These are phyloP conservation scores for Seira ritae DNA, from an alignment of 2,888 invertebrate species.

Conservation along the genomic window DNA sequence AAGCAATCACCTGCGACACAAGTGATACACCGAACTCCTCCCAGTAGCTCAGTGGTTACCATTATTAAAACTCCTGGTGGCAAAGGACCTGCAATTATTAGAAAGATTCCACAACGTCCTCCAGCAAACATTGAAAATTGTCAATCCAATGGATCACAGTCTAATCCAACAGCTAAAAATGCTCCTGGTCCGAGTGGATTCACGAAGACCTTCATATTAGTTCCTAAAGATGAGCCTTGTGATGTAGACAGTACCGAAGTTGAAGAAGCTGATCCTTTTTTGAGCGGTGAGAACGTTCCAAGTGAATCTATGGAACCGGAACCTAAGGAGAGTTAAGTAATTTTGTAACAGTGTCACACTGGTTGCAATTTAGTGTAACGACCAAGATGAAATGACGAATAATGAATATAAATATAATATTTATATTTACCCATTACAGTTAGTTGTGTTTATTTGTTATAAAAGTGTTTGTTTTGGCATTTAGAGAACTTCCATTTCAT, in stretches of 20 bases:
- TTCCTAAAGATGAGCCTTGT: slow-evolving; percentile 11
- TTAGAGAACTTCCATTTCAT: too few relatives aligned
- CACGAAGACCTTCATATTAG: not conserved
- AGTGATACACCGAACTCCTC: not conserved
- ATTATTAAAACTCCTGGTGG: slow-evolving; percentile 27
- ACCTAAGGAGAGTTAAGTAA: too few relatives aligned
- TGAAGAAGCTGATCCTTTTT: slow-evolving; percentile 31
- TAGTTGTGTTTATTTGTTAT: too few relatives aligned
- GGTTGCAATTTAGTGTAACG: too few relatives aligned
- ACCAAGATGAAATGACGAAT: too few relatives aligned
- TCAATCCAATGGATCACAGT: not conserved
- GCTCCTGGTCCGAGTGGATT: not conserved
- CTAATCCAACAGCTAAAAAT: not conserved
- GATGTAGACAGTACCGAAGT: slow-evolving; percentile 13
- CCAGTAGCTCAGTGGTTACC: slow-evolving; percentile 1
- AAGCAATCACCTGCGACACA: not conserved
- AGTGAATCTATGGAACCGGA: too few relatives aligned
- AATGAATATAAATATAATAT: too few relatives aligned
- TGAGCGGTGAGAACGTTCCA: too few relatives aligned
- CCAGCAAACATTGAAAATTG: not conserved
- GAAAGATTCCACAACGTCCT: slow-evolving; percentile 12
- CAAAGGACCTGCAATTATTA: slow-evolving; percentile 14
- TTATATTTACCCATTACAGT: too few relatives aligned
- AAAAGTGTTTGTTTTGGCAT: too few relatives aligned
- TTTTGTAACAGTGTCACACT: too few relatives aligned